Base-by-base conservation (phyloP, 2,888 invertebrate species). In the Parascotia fuliginaria region DNA sequence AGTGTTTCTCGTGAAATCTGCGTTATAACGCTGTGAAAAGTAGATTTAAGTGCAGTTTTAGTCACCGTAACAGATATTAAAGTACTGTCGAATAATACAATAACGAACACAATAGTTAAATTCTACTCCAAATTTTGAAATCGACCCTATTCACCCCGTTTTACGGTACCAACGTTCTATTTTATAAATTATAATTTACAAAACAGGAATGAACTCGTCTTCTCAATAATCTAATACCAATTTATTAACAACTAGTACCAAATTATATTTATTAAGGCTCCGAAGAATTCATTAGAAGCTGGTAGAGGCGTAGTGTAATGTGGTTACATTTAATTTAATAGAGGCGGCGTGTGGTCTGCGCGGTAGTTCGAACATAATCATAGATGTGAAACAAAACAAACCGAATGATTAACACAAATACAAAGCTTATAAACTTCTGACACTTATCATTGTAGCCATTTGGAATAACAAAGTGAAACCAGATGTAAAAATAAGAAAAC, bases 321-420 rank as follows among this genome's bases (percentile, higher is more conserved):
- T 81, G 80, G 84, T 87, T 82, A 83, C 79, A 74, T 85, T 86
- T 82, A 87, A 85, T 85, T 85, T 84, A 83, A 85, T 85, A 74
- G 79, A 81, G 78, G 74, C 76, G 80, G 86, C 85, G 89, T 89
- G 90, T 87, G 90, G 90, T 88, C 89, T 73, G 65, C 60, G 75
- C 79, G 74, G 85, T 83, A 84, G 85, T 77, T 66, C 63, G 62
- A 75, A 74, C 70, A 70, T 81, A 81, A 85, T 81, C 77, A 85
- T 81, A 75, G 73, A 79, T 69, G 59, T 70, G 75, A 77, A 81
- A 81, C 76, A 83, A 83, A 85, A 84, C 77, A 75, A 78, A 80
- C 78, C 73, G 66, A 74, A 68, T 65, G 47, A 59, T 71, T 85
- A 75, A 76, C 68, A 62, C 66, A 66, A 71, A 79, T 62, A 79